These are phyloP conservation scores for Amblyjoppa fuscipennis DNA, from an alignment of 2,888 invertebrate species.

Conservation along the genomic window DNA sequence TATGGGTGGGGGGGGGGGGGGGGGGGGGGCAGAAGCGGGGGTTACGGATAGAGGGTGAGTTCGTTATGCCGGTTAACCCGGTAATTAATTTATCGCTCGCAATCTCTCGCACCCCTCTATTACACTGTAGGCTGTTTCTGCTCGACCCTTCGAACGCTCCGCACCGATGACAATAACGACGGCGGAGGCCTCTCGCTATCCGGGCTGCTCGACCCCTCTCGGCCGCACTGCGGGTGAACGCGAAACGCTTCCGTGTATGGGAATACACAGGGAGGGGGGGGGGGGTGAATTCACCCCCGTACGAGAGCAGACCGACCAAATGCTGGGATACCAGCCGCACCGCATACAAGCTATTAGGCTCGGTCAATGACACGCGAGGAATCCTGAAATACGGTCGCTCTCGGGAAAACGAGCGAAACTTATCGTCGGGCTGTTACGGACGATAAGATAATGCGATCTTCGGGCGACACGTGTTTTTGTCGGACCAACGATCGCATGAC, in stretches of 20 bases:
- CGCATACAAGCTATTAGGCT: constrained; percentile 57
- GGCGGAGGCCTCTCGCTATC: constrained; percentile 40
- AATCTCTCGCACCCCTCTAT: constrained; percentile 64
- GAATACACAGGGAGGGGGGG: constrained; percentile 52
- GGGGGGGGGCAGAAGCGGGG: neutral
- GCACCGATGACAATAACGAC: constrained; percentile 69
- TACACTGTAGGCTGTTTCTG: constrained; percentile 43
- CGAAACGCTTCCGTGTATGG: constrained; percentile 37
- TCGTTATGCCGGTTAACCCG: constrained; percentile 76
- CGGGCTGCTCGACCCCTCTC: constrained; percentile 42
- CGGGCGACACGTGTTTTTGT: too few relatives aligned
- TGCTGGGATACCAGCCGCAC: constrained; percentile 42
- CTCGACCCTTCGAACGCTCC: constrained; percentile 56
- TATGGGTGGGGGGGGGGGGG: neutral
- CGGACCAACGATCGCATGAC: too few relatives aligned
- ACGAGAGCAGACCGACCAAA: constrained; percentile 58
- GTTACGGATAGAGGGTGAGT: constrained; percentile 61
- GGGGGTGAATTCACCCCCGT: constrained; percentile 20
- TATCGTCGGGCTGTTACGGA: neutral
- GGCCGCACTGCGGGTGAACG: constrained; percentile 13
- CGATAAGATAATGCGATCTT: too few relatives aligned
- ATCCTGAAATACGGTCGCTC: constrained; percentile 32
- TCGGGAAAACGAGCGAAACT: constrained; percentile 19
- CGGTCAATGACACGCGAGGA: constrained; percentile 62
- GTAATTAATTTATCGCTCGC: constrained; percentile 74